These are phyloP conservation scores for Hyles euphorbiae DNA, from an alignment of 1,140 invertebrate species.

Conservation along the genomic window DNA sequence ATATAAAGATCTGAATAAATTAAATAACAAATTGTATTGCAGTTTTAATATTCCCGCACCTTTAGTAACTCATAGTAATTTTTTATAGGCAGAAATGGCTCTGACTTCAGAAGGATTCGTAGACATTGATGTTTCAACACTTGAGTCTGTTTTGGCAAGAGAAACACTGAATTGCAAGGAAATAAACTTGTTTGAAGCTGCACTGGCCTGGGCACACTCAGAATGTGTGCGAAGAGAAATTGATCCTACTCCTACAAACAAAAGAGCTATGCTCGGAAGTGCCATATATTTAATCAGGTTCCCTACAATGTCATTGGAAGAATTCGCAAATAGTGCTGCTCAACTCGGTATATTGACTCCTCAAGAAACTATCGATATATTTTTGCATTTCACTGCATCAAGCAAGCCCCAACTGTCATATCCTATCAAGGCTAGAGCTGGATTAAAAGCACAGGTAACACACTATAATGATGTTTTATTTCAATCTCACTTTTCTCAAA, in stretches of 20 bases:
- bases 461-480: not conserved
- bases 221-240: constrained; percentile 89
- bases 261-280: constrained; percentile 83
- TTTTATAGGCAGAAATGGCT: constrained; percentile 92
- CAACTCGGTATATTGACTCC: constrained; percentile 91
- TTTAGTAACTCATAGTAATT: constrained; percentile 36
- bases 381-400: constrained; percentile 90
- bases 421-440: constrained; percentile 86
- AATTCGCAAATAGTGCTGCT: constrained; percentile 93
- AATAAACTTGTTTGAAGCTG: constrained; percentile 91
- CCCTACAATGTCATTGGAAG: constrained; percentile 92
- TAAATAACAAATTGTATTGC: constrained; percentile 72
- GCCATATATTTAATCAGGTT: constrained; percentile 91
- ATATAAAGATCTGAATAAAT: constrained; percentile 59
- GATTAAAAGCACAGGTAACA: constrained; percentile 90
- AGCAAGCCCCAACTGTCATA: constrained; percentile 89
- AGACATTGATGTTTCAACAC: constrained; percentile 92
- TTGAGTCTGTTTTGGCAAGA: constrained; percentile 89
- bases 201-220: constrained; percentile 91
- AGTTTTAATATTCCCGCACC: constrained; percentile 65
- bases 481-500: not conserved
- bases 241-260: constrained; percentile 83
- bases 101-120: constrained; percentile 94
- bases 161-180: constrained; percentile 95
- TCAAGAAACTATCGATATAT: constrained; percentile 94